phyloP scores from a whole-genome alignment of 2,888 invertebrate genomes.

The Sepiola atlantica region DNA sequence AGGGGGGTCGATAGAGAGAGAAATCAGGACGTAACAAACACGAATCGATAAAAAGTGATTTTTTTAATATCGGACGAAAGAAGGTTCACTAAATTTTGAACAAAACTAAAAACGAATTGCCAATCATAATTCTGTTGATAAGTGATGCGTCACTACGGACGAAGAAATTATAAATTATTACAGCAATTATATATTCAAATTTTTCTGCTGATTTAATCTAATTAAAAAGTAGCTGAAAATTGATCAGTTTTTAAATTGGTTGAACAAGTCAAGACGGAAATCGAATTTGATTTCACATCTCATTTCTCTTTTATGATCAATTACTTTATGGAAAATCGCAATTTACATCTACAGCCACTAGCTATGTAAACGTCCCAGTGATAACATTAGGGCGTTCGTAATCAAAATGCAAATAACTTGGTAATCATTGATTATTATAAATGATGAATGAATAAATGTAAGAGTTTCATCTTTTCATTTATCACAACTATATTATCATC shows the following conservation, averaged over 20 bases:
- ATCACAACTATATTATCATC: too few relatives aligned
- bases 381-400: too few relatives aligned
- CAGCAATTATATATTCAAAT: not conserved
- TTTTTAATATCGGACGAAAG: too few relatives aligned
- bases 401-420: too few relatives aligned
- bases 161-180: not conserved
- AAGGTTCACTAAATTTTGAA: too few relatives aligned
- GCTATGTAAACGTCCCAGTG: too few relatives aligned
- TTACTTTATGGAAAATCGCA: not conserved
- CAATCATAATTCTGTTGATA: not conserved
- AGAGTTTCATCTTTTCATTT: too few relatives aligned
- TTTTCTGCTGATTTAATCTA: not conserved
- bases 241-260: not conserved
- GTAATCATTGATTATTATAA: too few relatives aligned
- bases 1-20: not conserved
- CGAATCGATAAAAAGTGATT: too few relatives aligned
- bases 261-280: slow-evolving; percentile 6
- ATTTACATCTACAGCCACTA: not conserved
- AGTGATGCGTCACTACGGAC: not conserved
- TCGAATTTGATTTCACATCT: not conserved
- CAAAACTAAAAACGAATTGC: not conserved
- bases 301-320: not conserved
- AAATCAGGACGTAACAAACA: not conserved
- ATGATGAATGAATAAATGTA: too few relatives aligned
- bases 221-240: not conserved